Evolutionary conservation across 92 coral and sea anemone species (phyloP), one percentile per base, ranked within the genome.

Genomic region (Heliopora coerulea): DNA sequence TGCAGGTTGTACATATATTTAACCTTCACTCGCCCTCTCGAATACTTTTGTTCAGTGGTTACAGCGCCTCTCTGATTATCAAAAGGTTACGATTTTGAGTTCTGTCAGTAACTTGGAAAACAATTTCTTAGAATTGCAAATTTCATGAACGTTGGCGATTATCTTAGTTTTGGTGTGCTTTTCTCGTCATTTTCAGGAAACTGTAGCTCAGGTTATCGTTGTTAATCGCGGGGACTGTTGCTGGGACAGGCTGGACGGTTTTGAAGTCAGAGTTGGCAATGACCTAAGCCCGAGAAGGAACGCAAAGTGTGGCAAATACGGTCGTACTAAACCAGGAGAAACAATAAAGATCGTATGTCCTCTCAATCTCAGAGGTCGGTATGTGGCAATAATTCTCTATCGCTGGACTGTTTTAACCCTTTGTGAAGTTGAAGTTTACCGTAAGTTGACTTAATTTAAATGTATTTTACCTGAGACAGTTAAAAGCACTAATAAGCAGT

Each of bases 371-470:
- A n/a, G 18, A 13, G 75, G 75, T 12, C 54, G 75, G 7, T 68
- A 49, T 48, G 75, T 68, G 2, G 6, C 26, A 2, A 49, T 68
- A 37, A 20, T 3, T 26, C 7, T 68, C 27, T 60, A 59, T n/a
- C 0, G 46, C 18, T 48, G 18, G 11, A 27, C 41, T 15, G 0
- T 24, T 1, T 25, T 68, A 18, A 34, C 42, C 14, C 46, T 68
- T 37, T 17, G 18, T 68, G 75, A 68, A 50, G 75, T 68, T 42
- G 75, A 68, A 17, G 74, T 67, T 17, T 67, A 67, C 24, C 49
- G 74, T 13, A 56, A 23, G n/a, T n/a, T n/a, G n/a, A n/a, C n/a
- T n/a, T n/a, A n/a, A n/a, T n/a, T n/a, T n/a, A n/a, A n/a, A n/a
- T n/a, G n/a, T n/a, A n/a, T n/a, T n/a, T n/a, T n/a, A n/a, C n/a